A percentile compares a stretch with the other conserved stretches of the same genome.
Conservation (phyloP, 2,113 vertebrate genomes). For the Beaufortia kweichowensis region DNA sequence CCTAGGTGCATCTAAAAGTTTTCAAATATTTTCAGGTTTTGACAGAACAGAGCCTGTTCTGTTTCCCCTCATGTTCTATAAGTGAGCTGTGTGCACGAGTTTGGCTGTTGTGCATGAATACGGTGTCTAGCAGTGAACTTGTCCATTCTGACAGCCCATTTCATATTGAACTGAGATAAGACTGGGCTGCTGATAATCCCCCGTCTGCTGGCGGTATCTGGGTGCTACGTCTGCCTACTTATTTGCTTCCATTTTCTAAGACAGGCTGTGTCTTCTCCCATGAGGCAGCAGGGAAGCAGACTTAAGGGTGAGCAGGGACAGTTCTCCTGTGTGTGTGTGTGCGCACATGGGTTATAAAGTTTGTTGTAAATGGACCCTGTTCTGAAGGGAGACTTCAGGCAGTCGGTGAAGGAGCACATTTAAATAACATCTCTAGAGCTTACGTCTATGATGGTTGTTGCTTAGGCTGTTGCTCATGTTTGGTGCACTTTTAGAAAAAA, state of each 20-base stretch:
- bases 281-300: conserved; percentile 1
- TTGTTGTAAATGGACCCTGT: neutral
- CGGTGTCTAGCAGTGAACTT: conserved; percentile 1
- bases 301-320: neutral
- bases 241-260: conserved; percentile 27
- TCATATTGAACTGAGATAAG: conserved; percentile 21
- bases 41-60: neutral
- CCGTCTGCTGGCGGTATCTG: conserved; percentile 31
- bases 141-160: conserved; percentile 1
- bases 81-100: neutral
- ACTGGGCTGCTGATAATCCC: conserved; percentile 15
- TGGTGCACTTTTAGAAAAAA: no score
- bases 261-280: conserved; percentile 5
- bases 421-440: neutral
- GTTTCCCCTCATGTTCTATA: neutral
- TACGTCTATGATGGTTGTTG: neutral
- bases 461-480: neutral
- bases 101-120: conserved; percentile 7
- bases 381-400: neutral
- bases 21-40: neutral
- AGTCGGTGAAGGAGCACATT: neutral
- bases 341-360: neutral
- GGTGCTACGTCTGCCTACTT: conserved; percentile 23
- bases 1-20: no score
- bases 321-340: conserved; percentile 8